phyloP scores from a whole-genome alignment of 1,140 invertebrate species.

The Proales similis region DNA sequence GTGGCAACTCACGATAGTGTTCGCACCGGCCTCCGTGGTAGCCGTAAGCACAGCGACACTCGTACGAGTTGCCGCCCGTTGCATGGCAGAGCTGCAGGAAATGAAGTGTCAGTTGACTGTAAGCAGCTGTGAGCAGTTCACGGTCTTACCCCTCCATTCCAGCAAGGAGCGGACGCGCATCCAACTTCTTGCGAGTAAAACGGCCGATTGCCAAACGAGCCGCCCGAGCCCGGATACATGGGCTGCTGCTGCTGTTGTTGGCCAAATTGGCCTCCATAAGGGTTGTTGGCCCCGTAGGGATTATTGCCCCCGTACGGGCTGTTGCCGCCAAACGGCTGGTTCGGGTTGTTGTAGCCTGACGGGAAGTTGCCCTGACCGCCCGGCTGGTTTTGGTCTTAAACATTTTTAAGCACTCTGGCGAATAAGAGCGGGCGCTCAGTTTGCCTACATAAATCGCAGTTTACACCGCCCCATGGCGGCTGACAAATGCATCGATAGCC shows the following conservation, averaged over 20 bases:
- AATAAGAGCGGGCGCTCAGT: not conserved
- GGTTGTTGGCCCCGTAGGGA: not conserved
- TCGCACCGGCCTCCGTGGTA: conserved; percentile 21
- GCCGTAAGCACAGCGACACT: conserved; percentile 21
- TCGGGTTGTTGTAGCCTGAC: too few species aligned
- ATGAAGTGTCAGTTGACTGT: not conserved
- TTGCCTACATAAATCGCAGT: conserved; percentile 29
- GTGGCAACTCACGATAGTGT: not conserved
- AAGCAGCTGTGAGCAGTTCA: not conserved
- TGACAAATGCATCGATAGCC: conserved; percentile 24
- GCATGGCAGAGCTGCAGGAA: conserved; percentile 11
- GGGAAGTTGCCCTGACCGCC: not conserved
- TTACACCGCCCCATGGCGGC: conserved; percentile 15
- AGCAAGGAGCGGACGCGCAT: conserved; percentile 18
- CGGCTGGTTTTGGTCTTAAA: not conserved
- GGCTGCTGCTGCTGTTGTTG: not conserved
- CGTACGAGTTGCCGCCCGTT: conserved; percentile 4
- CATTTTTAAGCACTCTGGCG: not conserved
- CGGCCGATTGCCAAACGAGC: too few species aligned
- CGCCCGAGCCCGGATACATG: too few species aligned
- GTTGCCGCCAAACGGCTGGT: too few species aligned
- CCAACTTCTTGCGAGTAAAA: too few species aligned
- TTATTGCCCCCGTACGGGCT: conserved; percentile 7
- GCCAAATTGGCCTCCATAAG: not conserved
- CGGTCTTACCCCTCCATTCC: conserved; percentile 9